These are phyloP conservation scores for Dendrophyllia cribrosa DNA, from an alignment of 64 coral and sea anemone genomes.

Conservation along the genomic window DNA sequence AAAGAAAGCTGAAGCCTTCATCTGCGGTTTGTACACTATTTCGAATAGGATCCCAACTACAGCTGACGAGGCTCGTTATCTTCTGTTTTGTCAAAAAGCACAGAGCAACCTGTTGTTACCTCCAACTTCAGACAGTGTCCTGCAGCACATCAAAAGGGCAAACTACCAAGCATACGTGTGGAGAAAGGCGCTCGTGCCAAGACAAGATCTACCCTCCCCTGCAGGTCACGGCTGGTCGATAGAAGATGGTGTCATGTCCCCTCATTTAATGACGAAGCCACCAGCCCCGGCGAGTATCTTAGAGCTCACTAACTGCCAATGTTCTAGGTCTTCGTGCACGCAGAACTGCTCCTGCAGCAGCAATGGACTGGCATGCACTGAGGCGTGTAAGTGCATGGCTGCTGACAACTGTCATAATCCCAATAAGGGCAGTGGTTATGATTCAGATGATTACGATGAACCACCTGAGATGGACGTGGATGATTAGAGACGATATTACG, in stretches of 20 bases:
- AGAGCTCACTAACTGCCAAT: constrained; percentile 28
- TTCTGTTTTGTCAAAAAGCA: constrained; percentile 44
- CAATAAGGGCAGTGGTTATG: constrained; percentile 6
- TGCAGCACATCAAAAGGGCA: constrained; percentile 36
- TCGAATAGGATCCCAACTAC: background rate
- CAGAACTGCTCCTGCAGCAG: constrained; percentile 17
- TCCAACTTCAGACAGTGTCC: constrained; percentile 47
- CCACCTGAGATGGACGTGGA: no score
- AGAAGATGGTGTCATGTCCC: constrained; percentile 7
- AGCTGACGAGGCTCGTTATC: constrained; percentile 35
- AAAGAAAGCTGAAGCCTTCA: constrained; percentile 22
- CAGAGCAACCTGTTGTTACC: constrained; percentile 7
- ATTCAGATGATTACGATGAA: background rate
- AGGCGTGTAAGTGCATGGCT: constrained; percentile 44
- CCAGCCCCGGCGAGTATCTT: constrained; percentile 30
- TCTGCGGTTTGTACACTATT: constrained; percentile 24
- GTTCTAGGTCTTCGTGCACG: constrained; percentile 23
- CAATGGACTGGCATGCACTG: constrained; percentile 40
- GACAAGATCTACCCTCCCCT: constrained; percentile 45
- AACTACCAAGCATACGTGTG: constrained; percentile 56
- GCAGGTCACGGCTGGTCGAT: constrained; percentile 21
- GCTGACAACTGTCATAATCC: constrained; percentile 53
- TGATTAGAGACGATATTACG: no score
- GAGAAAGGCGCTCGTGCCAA: constrained; percentile 29
- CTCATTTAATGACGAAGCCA: no score